phyloP scores from a whole-genome alignment of 2,113 vertebrate species.

The Pongo pygmaeus region DNA sequence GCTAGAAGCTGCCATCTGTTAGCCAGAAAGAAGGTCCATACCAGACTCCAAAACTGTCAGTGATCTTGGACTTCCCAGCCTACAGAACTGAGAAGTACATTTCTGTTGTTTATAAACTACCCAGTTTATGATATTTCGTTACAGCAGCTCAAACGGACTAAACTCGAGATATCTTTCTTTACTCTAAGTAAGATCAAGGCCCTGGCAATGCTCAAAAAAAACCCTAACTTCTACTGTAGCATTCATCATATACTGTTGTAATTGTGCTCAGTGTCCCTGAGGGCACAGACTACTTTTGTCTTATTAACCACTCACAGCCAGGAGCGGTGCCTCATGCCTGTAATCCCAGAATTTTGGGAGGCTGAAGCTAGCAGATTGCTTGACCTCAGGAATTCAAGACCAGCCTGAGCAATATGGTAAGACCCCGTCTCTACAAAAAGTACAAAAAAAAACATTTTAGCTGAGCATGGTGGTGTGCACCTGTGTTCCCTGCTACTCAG shows the following conservation, averaged over 20 bases:
- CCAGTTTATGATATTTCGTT: neutral
- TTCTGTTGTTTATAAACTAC: neutral
- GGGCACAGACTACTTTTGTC: neutral
- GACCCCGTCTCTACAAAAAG: no score
- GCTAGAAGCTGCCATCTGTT: neutral
- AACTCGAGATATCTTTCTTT: neutral
- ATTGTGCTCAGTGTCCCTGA: neutral
- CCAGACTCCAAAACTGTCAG: neutral
- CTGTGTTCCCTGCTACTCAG: no score
- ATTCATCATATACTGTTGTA: neutral
- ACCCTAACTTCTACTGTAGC: neutral
- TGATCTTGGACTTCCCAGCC: neutral
- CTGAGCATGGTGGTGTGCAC: no score
- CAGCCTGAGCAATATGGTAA: no score
- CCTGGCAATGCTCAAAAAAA: neutral
- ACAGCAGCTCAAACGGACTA: neutral
- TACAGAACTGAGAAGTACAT: neutral
- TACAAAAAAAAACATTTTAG: no score
- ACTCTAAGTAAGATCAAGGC: constrained; percentile 1
- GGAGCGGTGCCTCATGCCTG: no score
- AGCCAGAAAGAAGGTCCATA: neutral
- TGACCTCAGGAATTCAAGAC: no score
- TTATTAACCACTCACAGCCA: neutral
- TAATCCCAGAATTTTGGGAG: no score
- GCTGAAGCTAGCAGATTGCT: no score